Base-by-base conservation (phyloP, 2,888 invertebrate genomes). In the Apomyelois bistriatella region DNA sequence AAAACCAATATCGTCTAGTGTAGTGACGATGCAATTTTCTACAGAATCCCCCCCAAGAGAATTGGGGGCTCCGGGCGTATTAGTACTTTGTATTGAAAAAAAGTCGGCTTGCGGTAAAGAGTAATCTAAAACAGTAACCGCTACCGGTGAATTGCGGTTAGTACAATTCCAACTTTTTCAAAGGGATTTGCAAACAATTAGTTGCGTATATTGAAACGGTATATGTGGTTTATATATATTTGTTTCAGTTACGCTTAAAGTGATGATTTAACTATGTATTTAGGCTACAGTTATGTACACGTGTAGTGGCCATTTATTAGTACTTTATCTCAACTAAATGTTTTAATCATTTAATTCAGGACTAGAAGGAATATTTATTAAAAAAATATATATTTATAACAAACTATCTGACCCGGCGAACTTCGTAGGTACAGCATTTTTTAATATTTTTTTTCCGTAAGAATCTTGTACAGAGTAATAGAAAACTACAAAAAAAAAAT, bases 21-120 rank as follows among this genome's bases (percentile, higher is more conserved):
- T 37, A 43, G 43, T 52, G 52, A 52, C 52, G 52, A 52, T 43
- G 52, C 52, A 52, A 52, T 52, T 52, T 52, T 43, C 43, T 43
- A 43, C 42, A 42, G 35, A 36, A 36, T 32, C 40, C 43, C 51
- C 51, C 51, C 28, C 42, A 43, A 52, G 52, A 52, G 35, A 22
- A 43, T 22, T 17, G 43, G 28, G 10, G 43, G 36, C 36, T 52
- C 13, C 43, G 52, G 8, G 32, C 35, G 35, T 35, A 22, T 35
- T 43, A 52, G 52, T 43, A 52, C 36, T 43, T 52, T 37, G 43
- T 37, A 43, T 42, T 22, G 42, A 43, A 43, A 52, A 32, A 13
- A 22, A 5, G 22, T 22, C 22, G 22, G 22, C 22, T 22, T 22
- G 30, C 40, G 49, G 15, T 9, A n/a, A 37, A 22, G 22, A 22